Conservation (phyloP, 2,113 vertebrate genomes). For the Pelobates fuscus region DNA sequence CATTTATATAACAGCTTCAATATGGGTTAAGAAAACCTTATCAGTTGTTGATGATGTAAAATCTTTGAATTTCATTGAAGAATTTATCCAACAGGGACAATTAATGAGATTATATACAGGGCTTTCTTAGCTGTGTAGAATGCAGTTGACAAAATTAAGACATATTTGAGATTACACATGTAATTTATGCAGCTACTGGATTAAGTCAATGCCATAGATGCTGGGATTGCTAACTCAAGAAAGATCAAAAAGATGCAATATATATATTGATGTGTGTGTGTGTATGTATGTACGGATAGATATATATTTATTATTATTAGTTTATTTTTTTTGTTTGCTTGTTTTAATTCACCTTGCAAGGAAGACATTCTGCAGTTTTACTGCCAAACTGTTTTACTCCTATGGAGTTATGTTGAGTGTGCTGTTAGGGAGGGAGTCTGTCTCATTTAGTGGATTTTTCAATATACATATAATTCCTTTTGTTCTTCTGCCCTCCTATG, state of each 20-base stretch:
- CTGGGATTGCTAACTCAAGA: slow-evolving; percentile 63
- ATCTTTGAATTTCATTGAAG: slow-evolving; percentile 22
- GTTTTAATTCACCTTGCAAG: slow-evolving; percentile 64
- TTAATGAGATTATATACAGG: too few species aligned
- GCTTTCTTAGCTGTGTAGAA: slow-evolving; percentile 41
- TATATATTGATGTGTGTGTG: too few species aligned
- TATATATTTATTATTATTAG: slow-evolving; percentile 55
- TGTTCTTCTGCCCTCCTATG: not conserved
- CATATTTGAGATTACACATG: slow-evolving; percentile 56
- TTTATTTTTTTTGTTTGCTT: too few species aligned
- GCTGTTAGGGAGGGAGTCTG: slow-evolving; percentile 27
- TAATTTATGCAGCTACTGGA: slow-evolving; percentile 57
- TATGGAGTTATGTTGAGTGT: slow-evolving; percentile 1
- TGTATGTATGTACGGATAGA: slow-evolving; percentile 53
- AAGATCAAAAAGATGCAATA: slow-evolving; percentile 58
- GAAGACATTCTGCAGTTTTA: slow-evolving; percentile 50
- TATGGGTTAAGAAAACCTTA: too few species aligned
- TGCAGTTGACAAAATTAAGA: slow-evolving; percentile 60
- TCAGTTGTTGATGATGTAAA: too few species aligned
- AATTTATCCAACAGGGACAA: slow-evolving; percentile 41
- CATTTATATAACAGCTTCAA: too few species aligned
- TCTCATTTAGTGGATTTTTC: slow-evolving; percentile 18
- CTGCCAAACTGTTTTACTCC: slow-evolving; percentile 39
- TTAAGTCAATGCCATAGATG: slow-evolving; percentile 51
- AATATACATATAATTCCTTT: slow-evolving; percentile 12